Percentiles rank a stretch among this genome's conserved stretches.
Conservation (phyloP, 2,888 invertebrate genomes). For the Lagria hirta region DNA sequence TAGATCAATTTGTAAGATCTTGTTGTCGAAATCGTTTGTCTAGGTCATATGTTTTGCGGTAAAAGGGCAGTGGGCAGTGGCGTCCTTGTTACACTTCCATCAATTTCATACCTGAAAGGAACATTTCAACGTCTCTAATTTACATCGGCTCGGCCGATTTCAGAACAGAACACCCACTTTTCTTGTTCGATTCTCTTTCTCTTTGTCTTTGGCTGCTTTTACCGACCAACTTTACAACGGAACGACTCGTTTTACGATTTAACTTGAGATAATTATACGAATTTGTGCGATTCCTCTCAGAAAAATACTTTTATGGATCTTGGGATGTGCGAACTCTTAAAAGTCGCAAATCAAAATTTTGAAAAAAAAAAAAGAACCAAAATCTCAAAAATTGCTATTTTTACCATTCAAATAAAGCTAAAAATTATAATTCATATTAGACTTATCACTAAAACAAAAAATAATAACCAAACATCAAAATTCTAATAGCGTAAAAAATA, state of each 20-base stretch:
- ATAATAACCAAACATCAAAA: too few relatives aligned
- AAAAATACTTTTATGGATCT: too few relatives aligned
- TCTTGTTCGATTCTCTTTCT: slow-evolving; percentile 19
- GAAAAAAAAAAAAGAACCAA: too few relatives aligned
- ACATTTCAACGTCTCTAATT: slow-evolving; percentile 25
- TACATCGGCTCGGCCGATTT: slow-evolving; percentile 24
- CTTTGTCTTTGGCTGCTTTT: slow-evolving; percentile 18
- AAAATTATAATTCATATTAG: too few relatives aligned
- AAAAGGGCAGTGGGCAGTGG: slow-evolving; percentile 3
- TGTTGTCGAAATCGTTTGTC: too few relatives aligned
- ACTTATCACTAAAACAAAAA: too few relatives aligned
- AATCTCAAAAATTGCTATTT: too few relatives aligned
- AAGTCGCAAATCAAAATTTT: slow-evolving; percentile 3
- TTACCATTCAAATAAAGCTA: too few relatives aligned
- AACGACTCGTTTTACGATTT: slow-evolving; percentile 24
- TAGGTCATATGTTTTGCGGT: slow-evolving; percentile 16
- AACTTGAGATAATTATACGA: slow-evolving; percentile 17
- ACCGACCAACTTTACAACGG: slow-evolving; percentile 19
- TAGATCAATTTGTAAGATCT: too few relatives aligned
- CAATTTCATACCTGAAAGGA: slow-evolving; percentile 17
- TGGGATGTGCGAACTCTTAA: slow-evolving; percentile 17
- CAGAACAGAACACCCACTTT: slow-evolving; percentile 24
- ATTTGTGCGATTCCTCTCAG: slow-evolving; percentile 11
- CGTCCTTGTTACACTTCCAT: slow-evolving; percentile 22
- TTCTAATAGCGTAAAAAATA: too few relatives aligned